Evolutionary conservation across 2,113 vertebrate genomes (phyloP).

Genomic region (Condylura cristata): DNA sequence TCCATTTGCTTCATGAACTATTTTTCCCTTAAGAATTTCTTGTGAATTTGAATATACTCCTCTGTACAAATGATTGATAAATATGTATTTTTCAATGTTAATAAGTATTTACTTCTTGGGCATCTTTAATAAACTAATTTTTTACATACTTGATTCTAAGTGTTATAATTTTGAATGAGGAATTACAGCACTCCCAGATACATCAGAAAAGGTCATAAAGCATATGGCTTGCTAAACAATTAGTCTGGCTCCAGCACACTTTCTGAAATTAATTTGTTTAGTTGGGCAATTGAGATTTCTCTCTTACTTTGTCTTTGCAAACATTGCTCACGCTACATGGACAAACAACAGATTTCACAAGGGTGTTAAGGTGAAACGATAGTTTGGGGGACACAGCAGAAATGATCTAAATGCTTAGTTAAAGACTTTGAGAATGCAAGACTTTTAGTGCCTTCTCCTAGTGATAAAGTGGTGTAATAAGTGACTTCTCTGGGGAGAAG

Average conservation of each 20-base stretch:
- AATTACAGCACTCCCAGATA: neutral
- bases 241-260: neutral
- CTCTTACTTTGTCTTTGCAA: neutral
- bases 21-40: neutral
- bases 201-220: neutral
- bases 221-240: neutral
- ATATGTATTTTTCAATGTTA: neutral
- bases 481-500: neutral
- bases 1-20: neutral
- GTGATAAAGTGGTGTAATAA: neutral
- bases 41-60: neutral
- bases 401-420: neutral
- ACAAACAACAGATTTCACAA: neutral
- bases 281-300: neutral
- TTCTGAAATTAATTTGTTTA: neutral
- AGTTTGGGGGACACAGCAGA: neutral
- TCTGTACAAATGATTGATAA: constrained; percentile 9
- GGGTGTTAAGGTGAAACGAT: neutral
- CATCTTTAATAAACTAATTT: neutral
- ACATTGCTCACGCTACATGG: neutral
- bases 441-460: neutral
- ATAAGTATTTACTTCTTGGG: neutral
- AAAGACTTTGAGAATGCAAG: neutral
- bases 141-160: neutral
- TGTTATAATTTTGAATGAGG: neutral